phyloP scores from a whole-genome alignment of 1,140 invertebrate species.

The Phenacoccus solenopsis region DNA sequence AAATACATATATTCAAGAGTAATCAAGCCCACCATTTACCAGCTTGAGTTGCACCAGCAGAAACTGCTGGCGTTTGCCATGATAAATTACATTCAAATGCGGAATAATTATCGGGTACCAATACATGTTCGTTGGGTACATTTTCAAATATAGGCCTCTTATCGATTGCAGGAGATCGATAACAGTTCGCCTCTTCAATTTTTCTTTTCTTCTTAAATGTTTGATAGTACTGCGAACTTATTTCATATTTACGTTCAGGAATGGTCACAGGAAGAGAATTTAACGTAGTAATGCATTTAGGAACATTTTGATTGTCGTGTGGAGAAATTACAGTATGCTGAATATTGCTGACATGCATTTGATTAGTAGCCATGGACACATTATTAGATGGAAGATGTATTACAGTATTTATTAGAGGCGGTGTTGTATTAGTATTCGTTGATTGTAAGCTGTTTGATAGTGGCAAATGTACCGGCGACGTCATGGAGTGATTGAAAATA shows the following conservation, averaged over 20 bases:
- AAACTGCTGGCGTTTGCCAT: neutral
- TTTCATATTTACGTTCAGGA: neutral
- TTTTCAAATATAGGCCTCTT: neutral
- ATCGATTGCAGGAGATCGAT: neutral
- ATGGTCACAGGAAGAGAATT: neutral
- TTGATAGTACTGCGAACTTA: neutral
- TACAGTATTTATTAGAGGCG: neutral
- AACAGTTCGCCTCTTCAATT: neutral
- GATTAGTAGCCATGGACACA: neutral
- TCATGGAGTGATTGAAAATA: neutral
- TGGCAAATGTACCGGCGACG: neutral
- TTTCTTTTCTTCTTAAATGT: neutral
- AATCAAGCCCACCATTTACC: slow-evolving; percentile 4
- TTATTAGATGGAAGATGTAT: neutral
- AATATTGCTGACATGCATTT: neutral
- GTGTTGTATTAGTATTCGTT: too few relatives aligned
- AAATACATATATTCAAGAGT: too few relatives aligned
- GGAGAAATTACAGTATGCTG: neutral
- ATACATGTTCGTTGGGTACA: neutral
- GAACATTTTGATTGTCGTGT: neutral
- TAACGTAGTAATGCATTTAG: neutral
- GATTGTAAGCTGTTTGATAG: too few relatives aligned
- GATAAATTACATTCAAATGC: neutral
- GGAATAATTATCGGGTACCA: neutral
- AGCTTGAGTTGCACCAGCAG: neutral